Evolutionary conservation across 2,888 invertebrate species (phyloP).

Genomic region (Rhamphomyia laevipes): DNA sequence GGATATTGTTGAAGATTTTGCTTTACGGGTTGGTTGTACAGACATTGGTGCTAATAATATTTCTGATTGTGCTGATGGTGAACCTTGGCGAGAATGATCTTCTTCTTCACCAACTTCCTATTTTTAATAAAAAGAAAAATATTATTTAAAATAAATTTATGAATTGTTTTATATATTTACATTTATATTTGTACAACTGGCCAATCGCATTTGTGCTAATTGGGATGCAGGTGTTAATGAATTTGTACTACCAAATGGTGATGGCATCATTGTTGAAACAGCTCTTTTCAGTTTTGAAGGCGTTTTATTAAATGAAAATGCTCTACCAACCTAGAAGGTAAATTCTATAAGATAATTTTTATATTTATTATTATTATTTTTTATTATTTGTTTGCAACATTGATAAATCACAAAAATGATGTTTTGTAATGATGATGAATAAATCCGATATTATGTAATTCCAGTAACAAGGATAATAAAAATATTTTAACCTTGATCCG

Average conservation of each 20-base stretch:
- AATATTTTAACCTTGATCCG: too few relatives aligned
- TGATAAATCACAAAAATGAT: too few relatives aligned
- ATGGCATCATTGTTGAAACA: slow-evolving; percentile 87
- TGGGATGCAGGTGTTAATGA: slow-evolving; percentile 74
- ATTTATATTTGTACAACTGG: slow-evolving; percentile 76
- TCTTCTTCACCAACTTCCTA: slow-evolving; percentile 60
- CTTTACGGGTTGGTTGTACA: slow-evolving; percentile 74
- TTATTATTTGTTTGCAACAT: too few relatives aligned
- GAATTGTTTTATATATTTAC: slow-evolving; percentile 36
- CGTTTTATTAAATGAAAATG: slow-evolving; percentile 91
- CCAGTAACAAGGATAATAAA: too few relatives aligned
- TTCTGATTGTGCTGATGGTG: slow-evolving; percentile 41
- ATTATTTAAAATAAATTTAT: slow-evolving; percentile 5
- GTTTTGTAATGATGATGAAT: too few relatives aligned
- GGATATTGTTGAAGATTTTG: slow-evolving; percentile 51
- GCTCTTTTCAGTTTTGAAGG: slow-evolving; percentile 88
- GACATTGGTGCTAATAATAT: slow-evolving; percentile 67
- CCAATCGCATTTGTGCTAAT: slow-evolving; percentile 73
- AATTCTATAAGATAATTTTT: background rate
- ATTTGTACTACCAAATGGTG: slow-evolving; percentile 75
- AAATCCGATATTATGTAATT: too few relatives aligned
- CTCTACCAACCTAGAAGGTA: slow-evolving; percentile 62
- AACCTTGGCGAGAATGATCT: slow-evolving; percentile 27
- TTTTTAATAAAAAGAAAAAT: slow-evolving; percentile 23
- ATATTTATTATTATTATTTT: too few relatives aligned